Percentiles rank a stretch among this genome's conserved stretches.
phyloP scores from a whole-genome alignment of 1,140 invertebrate genomes.

The Eriocheir sinensis region DNA sequence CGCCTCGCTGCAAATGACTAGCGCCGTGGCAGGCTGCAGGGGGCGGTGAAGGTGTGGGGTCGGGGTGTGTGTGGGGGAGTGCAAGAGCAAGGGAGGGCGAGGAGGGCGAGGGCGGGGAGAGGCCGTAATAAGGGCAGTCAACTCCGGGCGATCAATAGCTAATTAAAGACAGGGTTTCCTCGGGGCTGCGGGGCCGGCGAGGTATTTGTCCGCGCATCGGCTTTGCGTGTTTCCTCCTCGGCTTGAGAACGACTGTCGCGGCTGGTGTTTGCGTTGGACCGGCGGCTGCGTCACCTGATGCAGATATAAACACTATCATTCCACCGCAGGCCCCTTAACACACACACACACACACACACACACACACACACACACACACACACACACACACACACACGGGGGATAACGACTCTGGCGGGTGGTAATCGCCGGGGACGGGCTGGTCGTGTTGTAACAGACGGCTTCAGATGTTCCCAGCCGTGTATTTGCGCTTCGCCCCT shows the following conservation, averaged over 20 bases:
- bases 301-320: background rate
- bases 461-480: conserved; percentile 50
- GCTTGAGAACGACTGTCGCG: background rate
- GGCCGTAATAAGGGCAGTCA: background rate
- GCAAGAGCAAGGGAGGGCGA: background rate
- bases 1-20: too few relatives aligned
- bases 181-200: background rate
- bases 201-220: too few relatives aligned
- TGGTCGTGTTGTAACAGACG: conserved; percentile 13
- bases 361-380: conserved; percentile 43
- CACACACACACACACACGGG: conserved; percentile 35
- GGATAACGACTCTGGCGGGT: background rate
- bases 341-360: conserved; percentile 35
- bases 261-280: background rate
- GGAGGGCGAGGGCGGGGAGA: background rate
- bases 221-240: background rate
- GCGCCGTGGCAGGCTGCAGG: background rate
- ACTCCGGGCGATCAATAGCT: background rate
- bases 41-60: background rate
- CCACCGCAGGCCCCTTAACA: background rate
- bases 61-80: background rate
- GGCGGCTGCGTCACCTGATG: background rate
- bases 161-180: background rate
- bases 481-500: conserved; percentile 70
- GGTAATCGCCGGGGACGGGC: background rate